Evolutionary conservation across 2,797 vertebrate genomes (phyloP), one percentile per base, ranked within the genome.

Genomic region (Gymnothorax javanicus): DNA sequence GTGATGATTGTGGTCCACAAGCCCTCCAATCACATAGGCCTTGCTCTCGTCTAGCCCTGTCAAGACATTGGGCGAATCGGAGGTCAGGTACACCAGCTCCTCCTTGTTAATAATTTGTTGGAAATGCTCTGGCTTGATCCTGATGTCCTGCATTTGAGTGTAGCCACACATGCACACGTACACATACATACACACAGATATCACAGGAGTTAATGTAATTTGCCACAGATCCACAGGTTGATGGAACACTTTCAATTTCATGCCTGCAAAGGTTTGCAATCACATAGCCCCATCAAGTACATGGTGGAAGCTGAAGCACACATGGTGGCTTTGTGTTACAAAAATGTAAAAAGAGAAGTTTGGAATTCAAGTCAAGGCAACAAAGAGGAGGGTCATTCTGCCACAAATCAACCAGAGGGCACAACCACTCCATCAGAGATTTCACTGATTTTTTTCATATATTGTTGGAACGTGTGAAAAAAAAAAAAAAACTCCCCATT

Each of bases 1-100:
- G 88, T 98, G 97, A 89, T 99, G 99, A 93, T 99, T 99, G 94
- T 99, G 99, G 93, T 99, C 99, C 87, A 99, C 99, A 67, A 99
- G 93, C n/a, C 98, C 99, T 91, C 99, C 99, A 0, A 99, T 99
- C 82, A 99, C 95, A 4, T 99, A 99, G 23, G 97, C 98, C 92
- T 98, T 99, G 71, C 93, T 94, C 73, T 96, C 97, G 91, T 99
- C 98, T 84, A 99, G 94, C 88, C 98, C 96, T 43, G 93, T 94
- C 85, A 99, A 95, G 20, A 98, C 20, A 0, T 98, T 97, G 13
- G 98, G 97, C 3, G 99, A 99, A 93, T 99, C 99, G 0, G 99
- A 99, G 0, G 98, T 99, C 83, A 99, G 97, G 91, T 99, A 99
- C 0, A 99, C 95, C 58, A 99, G 91, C 83, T 99, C 96, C 89